These are phyloP conservation scores for Vanessa tameamea DNA, from an alignment of 1,140 invertebrate genomes.

Conservation along the genomic window DNA sequence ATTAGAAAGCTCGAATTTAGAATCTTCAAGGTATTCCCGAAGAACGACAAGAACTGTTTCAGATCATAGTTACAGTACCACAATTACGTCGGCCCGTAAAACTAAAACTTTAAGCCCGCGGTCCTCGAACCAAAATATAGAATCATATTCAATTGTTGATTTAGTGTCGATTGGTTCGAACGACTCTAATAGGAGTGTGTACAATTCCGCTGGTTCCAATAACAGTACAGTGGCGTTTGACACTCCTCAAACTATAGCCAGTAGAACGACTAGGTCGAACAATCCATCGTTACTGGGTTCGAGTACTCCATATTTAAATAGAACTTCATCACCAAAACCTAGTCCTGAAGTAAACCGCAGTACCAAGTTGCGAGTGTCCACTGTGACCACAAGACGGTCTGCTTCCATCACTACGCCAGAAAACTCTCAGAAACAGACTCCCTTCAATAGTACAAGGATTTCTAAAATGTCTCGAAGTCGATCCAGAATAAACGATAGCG, in stretches of 20 bases:
- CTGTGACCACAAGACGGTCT: constrained; percentile 14
- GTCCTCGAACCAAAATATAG: constrained; percentile 39
- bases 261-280: constrained; percentile 21
- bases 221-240: constrained; percentile 38
- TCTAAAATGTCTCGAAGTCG: constrained; percentile 45
- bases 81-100: constrained; percentile 34
- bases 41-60: constrained; percentile 40
- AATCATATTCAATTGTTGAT: constrained; percentile 68
- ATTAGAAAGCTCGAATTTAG: constrained; percentile 34
- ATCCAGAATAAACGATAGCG: constrained; percentile 57
- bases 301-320: constrained; percentile 52
- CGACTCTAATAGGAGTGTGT: constrained; percentile 45
- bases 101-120: constrained; percentile 43
- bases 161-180: constrained; percentile 60
- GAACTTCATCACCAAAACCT: constrained; percentile 15
- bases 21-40: constrained; percentile 26
- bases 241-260: constrained; percentile 41
- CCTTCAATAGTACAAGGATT: constrained; percentile 40
- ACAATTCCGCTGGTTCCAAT: constrained; percentile 49
- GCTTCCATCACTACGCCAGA: constrained; percentile 40
- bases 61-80: constrained; percentile 41
- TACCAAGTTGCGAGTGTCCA: background rate
- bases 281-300: constrained; percentile 42
- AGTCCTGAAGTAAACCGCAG: background rate
- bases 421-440: constrained; percentile 33